phyloP scores from a whole-genome alignment of 2,797 vertebrate species.

The Thalassophryne amazonica region DNA sequence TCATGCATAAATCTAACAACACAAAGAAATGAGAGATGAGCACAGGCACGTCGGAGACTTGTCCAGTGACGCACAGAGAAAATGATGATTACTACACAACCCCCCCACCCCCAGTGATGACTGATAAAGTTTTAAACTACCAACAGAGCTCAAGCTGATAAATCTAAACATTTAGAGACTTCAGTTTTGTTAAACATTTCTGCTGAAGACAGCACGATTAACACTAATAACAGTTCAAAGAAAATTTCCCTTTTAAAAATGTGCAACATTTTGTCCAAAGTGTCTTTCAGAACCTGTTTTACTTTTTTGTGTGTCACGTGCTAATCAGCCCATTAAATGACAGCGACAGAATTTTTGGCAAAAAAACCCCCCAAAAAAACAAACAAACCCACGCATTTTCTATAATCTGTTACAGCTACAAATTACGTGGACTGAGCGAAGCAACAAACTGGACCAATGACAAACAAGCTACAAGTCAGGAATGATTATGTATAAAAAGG shows the following conservation, averaged over 20 bases:
- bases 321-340: conserved; percentile 1
- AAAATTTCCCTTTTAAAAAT: conserved; percentile 33
- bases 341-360: not conserved
- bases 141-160: conserved; percentile 26
- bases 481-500: conserved; percentile 45
- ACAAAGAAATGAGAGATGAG: conserved; percentile 67
- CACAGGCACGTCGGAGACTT: conserved; percentile 62
- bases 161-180: conserved; percentile 16
- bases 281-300: conserved; percentile 10
- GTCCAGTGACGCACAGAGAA: conserved; percentile 35
- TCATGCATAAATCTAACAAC: conserved; percentile 81
- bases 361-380: too few relatives aligned
- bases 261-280: conserved; percentile 42
- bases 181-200: conserved; percentile 6
- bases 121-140: conserved; percentile 24
- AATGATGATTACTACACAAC: conserved; percentile 13
- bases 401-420: not conserved
- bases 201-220: conserved; percentile 24
- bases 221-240: conserved; percentile 25
- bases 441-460: conserved; percentile 7
- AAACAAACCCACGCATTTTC: too few relatives aligned
- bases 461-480: conserved; percentile 44
- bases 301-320: conserved; percentile 1
- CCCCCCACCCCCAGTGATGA: too few relatives aligned
- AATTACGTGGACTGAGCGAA: conserved; percentile 10